Evolutionary conservation across 2,888 invertebrate genomes (phyloP), one percentile per base, ranked within the genome.

Genomic region (Scaptomyza cyrtandrae): DNA sequence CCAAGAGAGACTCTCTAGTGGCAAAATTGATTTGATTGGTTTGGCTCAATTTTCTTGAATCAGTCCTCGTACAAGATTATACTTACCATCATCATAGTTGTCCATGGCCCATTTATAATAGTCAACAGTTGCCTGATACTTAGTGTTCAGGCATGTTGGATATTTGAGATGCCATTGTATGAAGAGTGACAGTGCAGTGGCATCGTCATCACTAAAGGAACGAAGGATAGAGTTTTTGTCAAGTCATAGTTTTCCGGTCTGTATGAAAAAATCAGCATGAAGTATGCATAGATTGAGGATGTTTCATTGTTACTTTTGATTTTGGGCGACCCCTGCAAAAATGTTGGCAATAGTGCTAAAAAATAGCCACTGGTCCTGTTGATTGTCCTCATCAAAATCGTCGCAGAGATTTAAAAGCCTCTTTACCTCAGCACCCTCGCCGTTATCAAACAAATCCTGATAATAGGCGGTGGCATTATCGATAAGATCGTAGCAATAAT

Each of bases 1-100:
- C 97, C 97, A 97, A 6, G 48, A 52, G 3, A 81, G 94, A 0
- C 96, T 94, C 90, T 93, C 96, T 95, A 94, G 93, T 0, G n/a
- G 14, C 29, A 3, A 0, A 24, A 4, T 19, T 3, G 6, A 24
- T 35, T 35, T n/a, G 6, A 35, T 35, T 19, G 1, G 13, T 19
- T 3, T 10, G 6, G 2, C 35, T 24, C n/a, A n/a, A n/a, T 19
- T 13, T 50, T 50, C 3, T 10, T 16, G 10, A 14, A 35, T 3
- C 13, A 33, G 16, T 35, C 27, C 16, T 4, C 19, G 19, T 6
- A 37, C 0, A 24, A 52, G 6, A 1, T 1, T 10, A 3, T 27
- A 72, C 86, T 70, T 53, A 84, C 84, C 19, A 3, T 62, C 84
- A 52, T 75, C 58, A 45, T 75, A 75, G 57, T 85, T 48, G 2